phyloP scores from a whole-genome alignment of 2,113 vertebrate species.

The Arenaria interpres region DNA sequence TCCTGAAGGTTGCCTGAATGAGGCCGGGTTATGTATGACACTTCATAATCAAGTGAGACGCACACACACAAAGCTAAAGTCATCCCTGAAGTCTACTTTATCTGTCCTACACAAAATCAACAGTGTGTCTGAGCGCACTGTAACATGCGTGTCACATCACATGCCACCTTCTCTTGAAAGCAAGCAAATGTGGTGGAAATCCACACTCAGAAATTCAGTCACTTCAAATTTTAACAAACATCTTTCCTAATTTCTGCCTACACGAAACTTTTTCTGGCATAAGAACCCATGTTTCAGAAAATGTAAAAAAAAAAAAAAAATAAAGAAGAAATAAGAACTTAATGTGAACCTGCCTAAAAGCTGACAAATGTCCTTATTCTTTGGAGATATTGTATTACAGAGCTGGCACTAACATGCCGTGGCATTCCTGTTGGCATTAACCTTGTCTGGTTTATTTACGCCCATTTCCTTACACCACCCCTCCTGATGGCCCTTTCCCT shows the following conservation, averaged over 20 bases:
- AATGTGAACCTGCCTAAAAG: background rate
- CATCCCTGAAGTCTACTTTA: background rate
- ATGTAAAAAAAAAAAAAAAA: background rate
- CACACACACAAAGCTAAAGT: background rate
- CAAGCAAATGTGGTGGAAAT: background rate
- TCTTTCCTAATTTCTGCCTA: background rate
- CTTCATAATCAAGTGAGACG: background rate
- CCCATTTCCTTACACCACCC: background rate
- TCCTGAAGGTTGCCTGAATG: background rate
- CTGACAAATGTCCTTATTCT: background rate
- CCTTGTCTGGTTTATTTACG: background rate
- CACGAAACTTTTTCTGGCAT: background rate
- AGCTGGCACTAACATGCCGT: background rate
- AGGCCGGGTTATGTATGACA: background rate
- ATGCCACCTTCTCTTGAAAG: background rate
- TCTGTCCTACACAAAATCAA: background rate
- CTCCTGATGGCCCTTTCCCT: background rate
- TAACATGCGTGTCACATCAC: background rate
- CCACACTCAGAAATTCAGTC: background rate
- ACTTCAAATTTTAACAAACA: background rate
- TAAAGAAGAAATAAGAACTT: background rate
- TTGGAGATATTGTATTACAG: background rate
- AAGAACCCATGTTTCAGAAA: background rate
- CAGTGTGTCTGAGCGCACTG: background rate
- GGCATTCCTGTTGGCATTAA: background rate